Evolutionary conservation across 2,888 invertebrate genomes (phyloP), one percentile per base, ranked within the genome.

Genomic region (Nipponacmea schrenckii): DNA sequence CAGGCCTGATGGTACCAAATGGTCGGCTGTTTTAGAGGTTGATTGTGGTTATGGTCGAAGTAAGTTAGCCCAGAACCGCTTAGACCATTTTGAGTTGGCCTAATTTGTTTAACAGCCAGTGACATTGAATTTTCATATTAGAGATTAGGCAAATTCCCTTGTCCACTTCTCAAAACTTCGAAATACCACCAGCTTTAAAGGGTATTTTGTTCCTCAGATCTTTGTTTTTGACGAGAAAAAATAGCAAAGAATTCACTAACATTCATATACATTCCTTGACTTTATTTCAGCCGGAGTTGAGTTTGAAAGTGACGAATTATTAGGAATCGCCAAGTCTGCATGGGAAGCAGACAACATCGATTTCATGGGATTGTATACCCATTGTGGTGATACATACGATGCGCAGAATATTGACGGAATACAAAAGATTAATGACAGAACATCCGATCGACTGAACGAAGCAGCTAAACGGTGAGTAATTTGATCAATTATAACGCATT

Each of bases 301-400:
- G 26, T 85, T 83, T 83, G 78, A 84, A 64, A 77, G 93, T 39
- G 93, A 92, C 75, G 80, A 86, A 1, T 79, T 74, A 1, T 50
- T 85, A 0, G 44, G 69, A 8, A 65, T 85, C 15, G 81, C 79
- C 0, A 72, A 72, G 68, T 66, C 69, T 62, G 70, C 77, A 2
- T 14, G 63, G 0, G 64, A 70, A 0, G 63, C 75, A 10, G 64
- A 68, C 10, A 72, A 76, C 44, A 69, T 77, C 0, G 72, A 72
- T 4, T 84, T 88, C 67, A 76, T 74, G 31, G 88, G 87, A 0
- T 50, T 87, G 0, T 88, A 88, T 70, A 77, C 80, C 1, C 87
- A 87, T 71, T 85, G 85, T 70, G 86, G 87, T 0, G 81, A 84
- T 63, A 77, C 85, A 0, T 86, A 86, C 70, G 31, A 70, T 15